These are phyloP conservation scores for Choristoneura rosaceana DNA, from an alignment of 2,888 invertebrate species.

Conservation along the genomic window DNA sequence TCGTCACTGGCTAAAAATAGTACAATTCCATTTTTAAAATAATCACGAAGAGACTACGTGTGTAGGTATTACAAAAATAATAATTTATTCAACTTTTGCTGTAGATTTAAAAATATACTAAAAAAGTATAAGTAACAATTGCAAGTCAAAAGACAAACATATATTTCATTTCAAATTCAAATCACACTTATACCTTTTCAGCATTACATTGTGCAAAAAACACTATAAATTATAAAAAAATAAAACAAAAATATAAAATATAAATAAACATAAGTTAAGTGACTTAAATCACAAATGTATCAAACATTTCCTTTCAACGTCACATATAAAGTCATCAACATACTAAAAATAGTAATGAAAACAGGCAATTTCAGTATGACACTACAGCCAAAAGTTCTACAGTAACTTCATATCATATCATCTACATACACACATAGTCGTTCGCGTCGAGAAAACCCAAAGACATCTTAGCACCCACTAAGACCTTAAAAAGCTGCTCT, in stretches of 20 bases:
- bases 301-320: neutral
- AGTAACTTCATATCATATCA: neutral
- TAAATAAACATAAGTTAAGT: conserved; percentile 22
- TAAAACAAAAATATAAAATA: conserved; percentile 24
- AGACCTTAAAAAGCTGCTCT: neutral
- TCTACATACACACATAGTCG: conserved; percentile 8
- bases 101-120: neutral
- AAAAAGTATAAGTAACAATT: conserved; percentile 3
- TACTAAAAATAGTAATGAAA: neutral
- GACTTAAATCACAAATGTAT: conserved; percentile 7
- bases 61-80: neutral
- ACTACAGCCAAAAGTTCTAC: too few species aligned
- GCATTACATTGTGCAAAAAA: conserved; percentile 2
- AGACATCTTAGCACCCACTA: neutral
- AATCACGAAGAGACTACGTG: conserved; percentile 28
- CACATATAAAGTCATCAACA: conserved; percentile 13
- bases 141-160: conserved; percentile 9
- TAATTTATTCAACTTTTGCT: neutral
- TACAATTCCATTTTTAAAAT: conserved; percentile 13
- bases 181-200: conserved; percentile 5
- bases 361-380: too few species aligned
- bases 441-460: neutral
- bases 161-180: conserved; percentile 1
- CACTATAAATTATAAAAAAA: conserved; percentile 24
- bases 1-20: conserved; percentile 36